A percentile compares a stretch with the other conserved stretches of the same genome.
These are phyloP conservation scores for Carettochelys insculpta DNA, from an alignment of 2,113 vertebrate genomes.

Conservation along the genomic window DNA sequence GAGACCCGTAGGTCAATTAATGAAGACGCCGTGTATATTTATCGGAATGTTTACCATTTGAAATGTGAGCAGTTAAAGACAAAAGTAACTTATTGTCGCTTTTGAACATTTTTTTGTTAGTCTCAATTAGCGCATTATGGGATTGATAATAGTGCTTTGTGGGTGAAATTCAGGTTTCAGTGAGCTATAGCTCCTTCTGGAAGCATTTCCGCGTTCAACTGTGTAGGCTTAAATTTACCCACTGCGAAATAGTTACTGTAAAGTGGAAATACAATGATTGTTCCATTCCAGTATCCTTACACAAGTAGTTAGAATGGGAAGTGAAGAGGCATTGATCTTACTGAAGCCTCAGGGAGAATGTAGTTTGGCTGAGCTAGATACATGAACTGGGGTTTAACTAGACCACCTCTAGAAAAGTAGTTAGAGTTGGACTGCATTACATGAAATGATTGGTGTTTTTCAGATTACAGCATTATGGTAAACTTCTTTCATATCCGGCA, in stretches of 20 bases:
- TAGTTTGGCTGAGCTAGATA: accelerated
- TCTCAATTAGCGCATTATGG: background rate
- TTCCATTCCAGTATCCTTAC: accelerated
- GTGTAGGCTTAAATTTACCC: too few species aligned
- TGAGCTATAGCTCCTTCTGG: too few species aligned
- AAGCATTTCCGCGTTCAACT: too few species aligned
- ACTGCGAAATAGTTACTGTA: too few species aligned
- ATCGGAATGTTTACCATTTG: accelerated
- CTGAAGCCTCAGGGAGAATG: background rate
- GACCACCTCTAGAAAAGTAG: background rate
- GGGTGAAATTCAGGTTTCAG: background rate
- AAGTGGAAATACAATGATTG: too few species aligned
- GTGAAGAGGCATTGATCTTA: background rate
- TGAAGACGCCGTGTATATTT: background rate
- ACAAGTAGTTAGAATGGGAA: background rate
- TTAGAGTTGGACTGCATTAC: background rate
- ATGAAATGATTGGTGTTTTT: background rate
- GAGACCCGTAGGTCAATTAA: background rate
- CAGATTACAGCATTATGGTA: background rate
- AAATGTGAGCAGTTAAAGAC: accelerated
- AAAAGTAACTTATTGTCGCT: background rate
- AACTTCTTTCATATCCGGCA: too few species aligned
- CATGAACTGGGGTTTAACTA: background rate
- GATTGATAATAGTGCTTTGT: background rate
- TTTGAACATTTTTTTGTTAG: background rate